A percentile compares a stretch with the other conserved stretches of the same genome.
phyloP scores from a whole-genome alignment of 2,888 invertebrate genomes.

The Caenorhabditis sp. region DNA sequence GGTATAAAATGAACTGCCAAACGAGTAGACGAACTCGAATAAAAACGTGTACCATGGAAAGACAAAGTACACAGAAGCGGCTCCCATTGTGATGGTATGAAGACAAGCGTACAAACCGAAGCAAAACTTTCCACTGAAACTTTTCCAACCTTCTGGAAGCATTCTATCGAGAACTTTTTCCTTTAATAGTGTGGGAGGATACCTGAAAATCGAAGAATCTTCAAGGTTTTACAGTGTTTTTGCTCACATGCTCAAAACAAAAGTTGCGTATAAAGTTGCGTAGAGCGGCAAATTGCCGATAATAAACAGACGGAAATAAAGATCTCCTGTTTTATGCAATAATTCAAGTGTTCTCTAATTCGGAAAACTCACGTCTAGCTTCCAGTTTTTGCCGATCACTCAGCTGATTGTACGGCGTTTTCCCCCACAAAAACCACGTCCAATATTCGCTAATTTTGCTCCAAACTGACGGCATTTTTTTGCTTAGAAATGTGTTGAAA shows the following conservation, averaged over 20 bases:
- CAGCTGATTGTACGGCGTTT: slow-evolving; percentile 25
- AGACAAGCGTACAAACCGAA: slow-evolving; percentile 6
- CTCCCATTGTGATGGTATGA: background rate
- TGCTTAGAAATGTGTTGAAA: background rate
- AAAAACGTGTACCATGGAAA: no score
- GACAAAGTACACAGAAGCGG: no score
- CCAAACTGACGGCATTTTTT: slow-evolving; percentile 36
- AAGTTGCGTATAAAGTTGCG: slow-evolving; percentile 5
- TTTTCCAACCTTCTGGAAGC: slow-evolving; percentile 5
- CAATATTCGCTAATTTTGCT: slow-evolving; percentile 22
- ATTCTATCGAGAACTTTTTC: background rate
- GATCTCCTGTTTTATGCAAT: slow-evolving; percentile 10
- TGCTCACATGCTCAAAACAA: slow-evolving; percentile 25
- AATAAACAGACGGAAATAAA: slow-evolving; percentile 19
- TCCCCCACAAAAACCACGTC: slow-evolving; percentile 38
- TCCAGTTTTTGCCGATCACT: slow-evolving; percentile 11
- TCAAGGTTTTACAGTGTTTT: background rate
- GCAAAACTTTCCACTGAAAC: background rate
- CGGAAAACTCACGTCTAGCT: slow-evolving; percentile 22
- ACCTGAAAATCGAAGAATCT: slow-evolving; percentile 16
- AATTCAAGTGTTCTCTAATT: background rate
- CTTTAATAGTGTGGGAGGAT: background rate
- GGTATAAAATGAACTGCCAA: no score
- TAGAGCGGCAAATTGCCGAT: slow-evolving; percentile 18
- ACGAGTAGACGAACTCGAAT: no score